phyloP scores from a whole-genome alignment of 1,140 invertebrate genomes.

The Meloidogyne hapla region DNA sequence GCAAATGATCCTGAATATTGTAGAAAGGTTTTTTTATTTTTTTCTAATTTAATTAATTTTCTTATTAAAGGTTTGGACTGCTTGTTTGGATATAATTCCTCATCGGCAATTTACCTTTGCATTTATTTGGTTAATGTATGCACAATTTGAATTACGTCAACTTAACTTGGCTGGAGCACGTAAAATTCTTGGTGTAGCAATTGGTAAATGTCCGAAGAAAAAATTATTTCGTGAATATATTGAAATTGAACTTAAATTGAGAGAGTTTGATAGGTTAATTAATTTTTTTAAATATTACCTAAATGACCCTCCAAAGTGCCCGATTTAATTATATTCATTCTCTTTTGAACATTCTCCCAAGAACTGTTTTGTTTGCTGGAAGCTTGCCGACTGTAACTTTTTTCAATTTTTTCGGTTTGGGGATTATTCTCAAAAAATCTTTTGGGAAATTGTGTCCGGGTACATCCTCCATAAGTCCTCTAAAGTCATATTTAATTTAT shows the following conservation, averaged over 20 bases:
- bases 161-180: slow-evolving; percentile 83
- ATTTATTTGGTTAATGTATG: slow-evolving; percentile 95
- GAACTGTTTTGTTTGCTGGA: no score
- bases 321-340: no score
- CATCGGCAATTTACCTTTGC: slow-evolving; percentile 98
- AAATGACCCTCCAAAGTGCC: no score
- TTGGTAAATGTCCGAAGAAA: slow-evolving; percentile 88
- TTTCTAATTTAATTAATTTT: no score
- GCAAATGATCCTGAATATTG: slow-evolving; percentile 82
- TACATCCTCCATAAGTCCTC: no score
- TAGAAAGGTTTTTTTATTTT: slow-evolving; percentile 72
- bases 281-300: no score
- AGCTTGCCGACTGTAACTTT: no score
- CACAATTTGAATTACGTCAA: slow-evolving; percentile 93
- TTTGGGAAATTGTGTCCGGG: no score
- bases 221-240: slow-evolving; percentile 97
- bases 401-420: no score
- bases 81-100: slow-evolving; percentile 89
- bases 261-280: slow-evolving; percentile 84
- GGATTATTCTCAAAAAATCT: no score
- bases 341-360: no score
- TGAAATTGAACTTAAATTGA: slow-evolving; percentile 91
- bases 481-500: no score
- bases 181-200: slow-evolving; percentile 82
- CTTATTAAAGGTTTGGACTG: slow-evolving; percentile 72